Evolutionary conservation across 1,140 invertebrate genomes (phyloP).

Genomic region (Dendroctonus valens): DNA sequence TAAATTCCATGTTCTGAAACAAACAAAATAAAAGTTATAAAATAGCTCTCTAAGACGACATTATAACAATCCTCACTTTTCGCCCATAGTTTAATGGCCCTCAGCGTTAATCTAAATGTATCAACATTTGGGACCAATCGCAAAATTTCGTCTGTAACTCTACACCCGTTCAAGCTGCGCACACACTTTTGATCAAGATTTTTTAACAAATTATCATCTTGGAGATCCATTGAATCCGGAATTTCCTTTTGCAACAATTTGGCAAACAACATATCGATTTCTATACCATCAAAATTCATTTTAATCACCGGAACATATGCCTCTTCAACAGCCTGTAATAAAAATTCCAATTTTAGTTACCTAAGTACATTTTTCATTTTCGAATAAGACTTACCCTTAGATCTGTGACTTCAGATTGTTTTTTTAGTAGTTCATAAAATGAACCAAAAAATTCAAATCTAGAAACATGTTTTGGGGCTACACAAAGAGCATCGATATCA

Average conservation of each 20-base stretch:
- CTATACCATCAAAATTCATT: constrained; percentile 98
- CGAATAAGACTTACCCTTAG: constrained; percentile 60
- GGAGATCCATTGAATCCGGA: constrained; percentile 76
- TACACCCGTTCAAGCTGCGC: constrained; percentile 93
- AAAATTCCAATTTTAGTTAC: constrained; percentile 14
- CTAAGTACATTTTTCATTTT: background rate
- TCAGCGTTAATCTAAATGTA: constrained; percentile 88
- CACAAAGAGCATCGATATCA: constrained; percentile 98
- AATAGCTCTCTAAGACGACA: background rate
- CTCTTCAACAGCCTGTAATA: constrained; percentile 85
- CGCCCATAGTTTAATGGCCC: constrained; percentile 98
- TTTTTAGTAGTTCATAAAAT: constrained; percentile 89
- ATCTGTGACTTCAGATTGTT: constrained; percentile 84
- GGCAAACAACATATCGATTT: constrained; percentile 98
- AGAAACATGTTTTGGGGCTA: constrained; percentile 94
- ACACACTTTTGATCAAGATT: constrained; percentile 97
- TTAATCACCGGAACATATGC: constrained; percentile 99
- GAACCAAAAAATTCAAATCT: constrained; percentile 92
- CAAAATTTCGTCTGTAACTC: constrained; percentile 98
- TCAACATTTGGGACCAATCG: constrained; percentile 93
- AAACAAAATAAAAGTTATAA: constrained; percentile 31
- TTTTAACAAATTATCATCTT: constrained; percentile 89
- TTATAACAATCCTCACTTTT: constrained; percentile 72
- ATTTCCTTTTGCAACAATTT: constrained; percentile 91
- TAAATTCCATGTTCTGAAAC: constrained; percentile 90